Base-by-base conservation (phyloP, 1,140 invertebrate genomes). In the Meloidogyne hapla region DNA sequence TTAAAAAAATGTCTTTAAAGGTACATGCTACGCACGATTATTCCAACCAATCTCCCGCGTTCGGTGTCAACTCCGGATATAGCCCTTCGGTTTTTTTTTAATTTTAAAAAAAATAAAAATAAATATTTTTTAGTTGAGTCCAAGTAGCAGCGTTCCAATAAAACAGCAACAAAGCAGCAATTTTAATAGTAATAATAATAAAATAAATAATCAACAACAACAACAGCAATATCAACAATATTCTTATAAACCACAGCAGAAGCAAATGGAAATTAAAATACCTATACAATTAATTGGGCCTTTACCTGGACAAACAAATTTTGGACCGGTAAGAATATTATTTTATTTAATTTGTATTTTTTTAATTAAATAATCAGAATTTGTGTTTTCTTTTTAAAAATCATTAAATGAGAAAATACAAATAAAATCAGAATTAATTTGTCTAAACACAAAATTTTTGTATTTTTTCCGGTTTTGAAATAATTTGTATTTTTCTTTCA, bases 11-110 rank as follows among this genome's bases (percentile, higher is more conserved):
- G 3, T 33, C 78, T 25, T 13, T 78, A 21, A 56, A 85, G 81
- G n/a, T 82, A 81, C 71, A 68, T 84, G 79, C 72, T 84, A 18
- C 82, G 76, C 45, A 26, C 81, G 5, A 56, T 82, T 25, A 76
- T 79, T 33, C 67, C 81, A 10, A 63, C 45, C 75, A 66, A 84
- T 71, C 67, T 84, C 23, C 63, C 64, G 21, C 82, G 81, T 65
- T 81, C 81, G 40, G 82, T 81, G 15, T 68, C 65, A 23, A 56
- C 48, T 13, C 45, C 70, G 48, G 65, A 82, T 70, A 75, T 82
- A 25, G 65, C 79, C 25, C 69, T 81, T n/a, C 83, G 79, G 81
- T 82, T 56, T 56, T 48, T 48, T 48, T n/a, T 56, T n/a, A 42
- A 42, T 10, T 13, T 42, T 42, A 42, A 42, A 42, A 38, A 38